Base-by-base conservation (phyloP, 2,113 vertebrate species). In the Alligator mississippiensis region DNA sequence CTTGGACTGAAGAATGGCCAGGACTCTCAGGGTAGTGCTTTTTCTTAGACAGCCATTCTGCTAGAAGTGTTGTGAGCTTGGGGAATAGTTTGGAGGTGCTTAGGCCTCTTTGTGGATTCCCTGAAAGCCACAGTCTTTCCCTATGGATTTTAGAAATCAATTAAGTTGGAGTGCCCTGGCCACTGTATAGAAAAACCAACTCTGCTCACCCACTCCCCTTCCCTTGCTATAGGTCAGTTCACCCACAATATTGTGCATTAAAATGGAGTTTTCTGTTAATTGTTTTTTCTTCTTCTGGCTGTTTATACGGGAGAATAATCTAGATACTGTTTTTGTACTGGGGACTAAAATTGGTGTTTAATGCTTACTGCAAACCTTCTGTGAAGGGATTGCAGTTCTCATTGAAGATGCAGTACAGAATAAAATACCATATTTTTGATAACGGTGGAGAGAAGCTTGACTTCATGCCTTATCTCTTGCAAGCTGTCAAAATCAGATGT, bases 211-310 rank as follows among this genome's bases (percentile, higher is more conserved):
- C 66, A n/a, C 11, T 54, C 28, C 19, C 6, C 27, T 18, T 0
- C 19, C 9, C 64, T 68, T 68, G 28, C 17, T 68, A 30, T n/a
- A 68, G 0, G 12, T 18, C 4, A 14, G 30, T 19, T 2, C 0
- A 0, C 0, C 63, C 3, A 1, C 1, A 4, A 28, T 58, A 9
- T 28, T 61, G 59, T 28, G 0, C 0, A 1, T 61, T 1, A 2
- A 1, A 66, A 0, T 19, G 21, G 19, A 30, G 8, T 2, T 55
- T 77, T 62, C 61, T 63, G 70, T 58, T 27, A 24, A 13, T 54
- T 22, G 47, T 54, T 27, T 19, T 9, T 55, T 58, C 47, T 9
- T 82, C 77, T 9, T n/a, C 4, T 17, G 19, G 64, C 64, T 68
- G 17, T 68, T 68, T n/a, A 30, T n/a, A 17, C n/a, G 27, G 7